These are phyloP conservation scores for Cervus canadensis DNA, from an alignment of 2,113 vertebrate genomes.

Conservation along the genomic window DNA sequence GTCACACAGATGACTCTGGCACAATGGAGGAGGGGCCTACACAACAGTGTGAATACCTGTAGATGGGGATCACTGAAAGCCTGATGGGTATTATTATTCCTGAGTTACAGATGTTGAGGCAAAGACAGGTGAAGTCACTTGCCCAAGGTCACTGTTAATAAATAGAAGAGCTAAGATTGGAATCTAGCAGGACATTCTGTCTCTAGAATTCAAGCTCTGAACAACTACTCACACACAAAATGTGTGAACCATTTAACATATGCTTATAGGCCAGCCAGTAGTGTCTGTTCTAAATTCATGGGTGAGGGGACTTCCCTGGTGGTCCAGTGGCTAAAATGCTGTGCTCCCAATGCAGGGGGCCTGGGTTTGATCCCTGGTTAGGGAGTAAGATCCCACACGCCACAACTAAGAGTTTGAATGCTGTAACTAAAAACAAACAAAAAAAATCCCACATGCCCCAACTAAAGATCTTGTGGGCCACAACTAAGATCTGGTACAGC, in stretches of 20 bases:
- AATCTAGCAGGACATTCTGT: not conserved
- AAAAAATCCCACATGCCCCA: not conserved
- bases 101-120: not conserved
- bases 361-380: not conserved
- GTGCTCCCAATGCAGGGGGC: not conserved
- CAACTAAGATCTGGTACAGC: not conserved
- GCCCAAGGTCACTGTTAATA: not conserved
- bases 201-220: not conserved
- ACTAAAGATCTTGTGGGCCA: not conserved
- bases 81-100: not conserved
- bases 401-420: not conserved
- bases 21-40: fast-evolving
- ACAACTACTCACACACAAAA: not conserved
- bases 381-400: not conserved
- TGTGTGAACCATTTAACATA: not conserved
- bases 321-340: not conserved
- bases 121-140: not conserved
- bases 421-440: not conserved
- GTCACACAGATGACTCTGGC: not conserved
- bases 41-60: not conserved
- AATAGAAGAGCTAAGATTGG: not conserved
- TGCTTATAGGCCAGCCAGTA: not conserved
- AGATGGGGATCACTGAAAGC: no score
- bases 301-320: not conserved
- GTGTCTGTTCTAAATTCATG: not conserved